Conservation (phyloP, 2,888 invertebrate genomes). For the Leptinotarsa tumamoca region DNA sequence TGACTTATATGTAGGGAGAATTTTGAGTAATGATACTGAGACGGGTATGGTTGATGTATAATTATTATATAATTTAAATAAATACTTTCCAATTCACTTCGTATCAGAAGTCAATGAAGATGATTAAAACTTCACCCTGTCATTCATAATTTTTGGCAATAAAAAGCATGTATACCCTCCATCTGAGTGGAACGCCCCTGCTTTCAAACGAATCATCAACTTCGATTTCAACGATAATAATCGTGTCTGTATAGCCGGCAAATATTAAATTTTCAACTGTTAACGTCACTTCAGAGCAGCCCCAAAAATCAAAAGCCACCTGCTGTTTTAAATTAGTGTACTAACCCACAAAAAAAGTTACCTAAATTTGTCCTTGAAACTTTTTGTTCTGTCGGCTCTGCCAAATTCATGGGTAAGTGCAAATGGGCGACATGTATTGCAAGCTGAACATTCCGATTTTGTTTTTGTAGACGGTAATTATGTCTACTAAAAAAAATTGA, state of each 20-base stretch:
- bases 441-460: slow-evolving; percentile 22
- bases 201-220: slow-evolving; percentile 15
- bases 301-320: slow-evolving; percentile 48
- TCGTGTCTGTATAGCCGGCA: slow-evolving; percentile 9
- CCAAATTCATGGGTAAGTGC: slow-evolving; percentile 46
- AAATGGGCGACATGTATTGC: slow-evolving; percentile 37
- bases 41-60: too few species aligned
- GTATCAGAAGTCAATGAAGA: too few species aligned
- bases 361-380: slow-evolving; percentile 54
- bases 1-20: too few species aligned
- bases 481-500: slow-evolving; percentile 4
- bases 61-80: too few species aligned
- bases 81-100: too few species aligned
- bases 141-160: too few species aligned
- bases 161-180: too few species aligned
- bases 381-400: slow-evolving; percentile 40
- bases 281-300: slow-evolving; percentile 31
- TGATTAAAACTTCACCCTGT: too few species aligned
- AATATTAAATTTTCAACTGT: slow-evolving; percentile 27
- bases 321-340: slow-evolving; percentile 54
- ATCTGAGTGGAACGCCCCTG: slow-evolving; percentile 5
- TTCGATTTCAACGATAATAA: slow-evolving; percentile 32
- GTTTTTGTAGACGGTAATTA: slow-evolving; percentile 22
- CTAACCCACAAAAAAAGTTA: slow-evolving; percentile 53
- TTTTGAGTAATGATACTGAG: too few species aligned